Evolutionary conservation across 2,113 vertebrate genomes (phyloP).

Genomic region (Anser brachyrhynchus): DNA sequence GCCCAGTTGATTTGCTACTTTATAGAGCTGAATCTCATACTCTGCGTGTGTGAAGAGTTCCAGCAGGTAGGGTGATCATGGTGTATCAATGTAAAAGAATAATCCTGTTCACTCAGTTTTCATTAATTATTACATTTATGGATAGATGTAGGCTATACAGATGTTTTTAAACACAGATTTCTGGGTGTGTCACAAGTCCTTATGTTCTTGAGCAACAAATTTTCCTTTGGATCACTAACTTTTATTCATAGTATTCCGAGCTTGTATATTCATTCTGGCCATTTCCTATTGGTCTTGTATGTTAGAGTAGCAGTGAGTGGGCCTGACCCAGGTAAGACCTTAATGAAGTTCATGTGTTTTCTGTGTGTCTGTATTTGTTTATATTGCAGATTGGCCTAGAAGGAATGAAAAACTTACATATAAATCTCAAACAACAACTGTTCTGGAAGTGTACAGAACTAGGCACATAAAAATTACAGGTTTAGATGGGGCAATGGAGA

Average conservation of each 20-base stretch:
- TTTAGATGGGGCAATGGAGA: too few relatives aligned
- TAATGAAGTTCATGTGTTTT: background rate
- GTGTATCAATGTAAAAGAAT: background rate
- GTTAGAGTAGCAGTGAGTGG: background rate
- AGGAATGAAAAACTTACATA: background rate
- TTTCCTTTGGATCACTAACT: background rate
- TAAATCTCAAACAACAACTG: background rate
- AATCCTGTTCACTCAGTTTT: background rate
- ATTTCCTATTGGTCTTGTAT: background rate
- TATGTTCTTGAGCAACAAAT: accelerated
- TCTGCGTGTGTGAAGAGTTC: background rate
- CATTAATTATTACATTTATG: background rate
- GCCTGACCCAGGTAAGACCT: background rate
- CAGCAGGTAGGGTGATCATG: background rate
- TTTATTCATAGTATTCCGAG: background rate
- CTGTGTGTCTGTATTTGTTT: background rate
- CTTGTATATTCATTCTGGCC: background rate
- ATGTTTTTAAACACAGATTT: background rate
- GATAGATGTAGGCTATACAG: background rate
- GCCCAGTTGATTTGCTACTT: background rate
- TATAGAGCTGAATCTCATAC: background rate
- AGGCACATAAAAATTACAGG: too few relatives aligned
- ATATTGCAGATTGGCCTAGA: background rate
- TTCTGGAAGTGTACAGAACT: background rate
- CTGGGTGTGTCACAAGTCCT: background rate